Conservation (phyloP, 2,797 vertebrate species). For the Sarcophilus harrisii region DNA sequence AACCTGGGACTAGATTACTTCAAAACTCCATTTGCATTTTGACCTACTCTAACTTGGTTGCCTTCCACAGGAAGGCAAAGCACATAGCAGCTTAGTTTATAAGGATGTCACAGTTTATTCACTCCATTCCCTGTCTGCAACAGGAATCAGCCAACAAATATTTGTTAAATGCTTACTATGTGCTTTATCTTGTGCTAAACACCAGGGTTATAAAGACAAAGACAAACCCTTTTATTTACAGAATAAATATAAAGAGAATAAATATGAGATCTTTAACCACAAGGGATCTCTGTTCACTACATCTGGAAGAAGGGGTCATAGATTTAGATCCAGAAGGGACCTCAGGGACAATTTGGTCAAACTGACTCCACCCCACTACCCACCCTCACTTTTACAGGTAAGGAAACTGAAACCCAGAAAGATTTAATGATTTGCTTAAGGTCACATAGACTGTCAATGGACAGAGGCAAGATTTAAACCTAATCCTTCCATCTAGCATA, state of each 20-base stretch:
- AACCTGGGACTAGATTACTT: background rate
- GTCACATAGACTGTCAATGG: background rate
- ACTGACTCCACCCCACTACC: background rate
- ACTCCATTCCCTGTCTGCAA: background rate
- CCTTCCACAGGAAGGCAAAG: background rate
- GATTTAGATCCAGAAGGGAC: background rate
- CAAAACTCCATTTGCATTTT: background rate
- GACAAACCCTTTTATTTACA: background rate
- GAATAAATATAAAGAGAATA: background rate
- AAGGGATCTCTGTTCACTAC: background rate
- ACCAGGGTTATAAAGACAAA: background rate
- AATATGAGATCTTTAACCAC: background rate
- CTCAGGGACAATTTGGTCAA: background rate
- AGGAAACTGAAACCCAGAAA: background rate
- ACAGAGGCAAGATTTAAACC: background rate
- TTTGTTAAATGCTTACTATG: background rate
- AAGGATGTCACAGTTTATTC: background rate
- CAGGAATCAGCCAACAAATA: background rate
- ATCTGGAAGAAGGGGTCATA: background rate
- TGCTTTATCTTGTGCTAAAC: background rate
- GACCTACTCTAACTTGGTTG: background rate
- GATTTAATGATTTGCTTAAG: background rate
- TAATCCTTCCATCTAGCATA: background rate
- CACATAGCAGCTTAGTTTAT: background rate
- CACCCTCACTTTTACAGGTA: background rate